Evolutionary conservation across 2,113 vertebrate species (phyloP).

Genomic region (Eira barbara): DNA sequence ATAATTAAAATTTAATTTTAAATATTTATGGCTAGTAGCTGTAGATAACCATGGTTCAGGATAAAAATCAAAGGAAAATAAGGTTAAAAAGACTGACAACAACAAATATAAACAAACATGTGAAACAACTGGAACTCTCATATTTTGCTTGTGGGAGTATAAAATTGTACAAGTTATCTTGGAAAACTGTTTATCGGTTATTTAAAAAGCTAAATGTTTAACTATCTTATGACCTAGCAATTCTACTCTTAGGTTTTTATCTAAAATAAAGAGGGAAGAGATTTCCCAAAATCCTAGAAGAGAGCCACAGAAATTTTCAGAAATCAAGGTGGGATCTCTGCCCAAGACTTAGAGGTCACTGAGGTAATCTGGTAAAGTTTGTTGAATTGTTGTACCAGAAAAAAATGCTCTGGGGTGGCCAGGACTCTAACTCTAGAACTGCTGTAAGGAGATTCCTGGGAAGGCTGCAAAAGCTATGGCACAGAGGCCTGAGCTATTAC

Average conservation of each 20-base stretch:
- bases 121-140: neutral
- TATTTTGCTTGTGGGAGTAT: neutral
- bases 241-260: neutral
- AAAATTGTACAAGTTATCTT: neutral
- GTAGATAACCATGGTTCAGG: neutral
- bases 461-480: neutral
- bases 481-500: neutral
- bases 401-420: neutral
- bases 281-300: neutral
- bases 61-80: constrained; percentile 42
- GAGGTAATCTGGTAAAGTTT: neutral
- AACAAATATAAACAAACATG: constrained; percentile 8
- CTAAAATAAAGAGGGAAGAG: neutral
- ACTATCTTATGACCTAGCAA: neutral
- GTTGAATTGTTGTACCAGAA: neutral
- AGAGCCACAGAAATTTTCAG: neutral
- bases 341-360: neutral
- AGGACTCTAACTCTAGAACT: neutral
- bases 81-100: neutral
- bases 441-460: neutral
- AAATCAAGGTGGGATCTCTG: neutral
- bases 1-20: neutral
- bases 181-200: neutral
- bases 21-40: constrained; percentile 54
- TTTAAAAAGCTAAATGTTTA: neutral